These are phyloP conservation scores for Pyrochroa serraticornis DNA, from an alignment of 2,888 invertebrate genomes.

Conservation along the genomic window DNA sequence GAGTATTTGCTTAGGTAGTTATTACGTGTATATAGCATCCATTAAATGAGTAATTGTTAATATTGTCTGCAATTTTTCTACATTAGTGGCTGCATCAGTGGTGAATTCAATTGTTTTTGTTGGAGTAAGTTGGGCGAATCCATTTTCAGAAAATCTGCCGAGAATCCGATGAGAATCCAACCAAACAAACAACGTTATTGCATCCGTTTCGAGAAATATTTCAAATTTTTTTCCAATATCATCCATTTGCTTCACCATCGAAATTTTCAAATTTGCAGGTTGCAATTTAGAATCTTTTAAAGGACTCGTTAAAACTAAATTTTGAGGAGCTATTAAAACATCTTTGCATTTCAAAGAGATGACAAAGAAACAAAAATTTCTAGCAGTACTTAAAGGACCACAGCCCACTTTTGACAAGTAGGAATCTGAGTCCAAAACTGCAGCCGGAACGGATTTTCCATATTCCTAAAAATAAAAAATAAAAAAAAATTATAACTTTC, in stretches of 20 bases:
- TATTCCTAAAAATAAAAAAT: constrained; percentile 37
- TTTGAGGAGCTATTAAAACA: constrained; percentile 63
- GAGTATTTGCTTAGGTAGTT: not conserved
- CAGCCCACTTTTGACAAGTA: constrained; percentile 50
- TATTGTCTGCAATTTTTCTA: constrained; percentile 35
- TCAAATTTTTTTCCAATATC: constrained; percentile 38
- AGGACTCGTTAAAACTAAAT: constrained; percentile 69
- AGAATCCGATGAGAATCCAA: constrained; percentile 61
- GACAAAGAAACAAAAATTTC: constrained; percentile 57
- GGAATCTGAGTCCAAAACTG: constrained; percentile 40
- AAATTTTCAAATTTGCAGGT: constrained; percentile 60
- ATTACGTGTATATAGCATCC: constrained; percentile 15
- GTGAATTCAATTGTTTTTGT: constrained; percentile 43
- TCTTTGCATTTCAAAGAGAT: constrained; percentile 60
- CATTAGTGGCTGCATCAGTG: constrained; percentile 34
- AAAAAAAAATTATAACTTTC: too few relatives aligned
- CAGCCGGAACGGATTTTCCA: constrained; percentile 32
- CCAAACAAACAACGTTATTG: constrained; percentile 73
- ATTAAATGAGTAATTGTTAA: constrained; percentile 47
- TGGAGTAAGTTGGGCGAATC: constrained; percentile 60
- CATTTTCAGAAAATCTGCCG: constrained; percentile 79
- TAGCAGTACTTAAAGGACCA: constrained; percentile 45
- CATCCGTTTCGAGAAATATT: constrained; percentile 58
- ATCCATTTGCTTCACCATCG: constrained; percentile 35
- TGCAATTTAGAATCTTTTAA: constrained; percentile 63